Percentiles rank a stretch among this genome's conserved stretches.
Evolutionary conservation across 1,140 invertebrate genomes (phyloP).

Genomic region (Pseudomyrmex cubaensis): DNA sequence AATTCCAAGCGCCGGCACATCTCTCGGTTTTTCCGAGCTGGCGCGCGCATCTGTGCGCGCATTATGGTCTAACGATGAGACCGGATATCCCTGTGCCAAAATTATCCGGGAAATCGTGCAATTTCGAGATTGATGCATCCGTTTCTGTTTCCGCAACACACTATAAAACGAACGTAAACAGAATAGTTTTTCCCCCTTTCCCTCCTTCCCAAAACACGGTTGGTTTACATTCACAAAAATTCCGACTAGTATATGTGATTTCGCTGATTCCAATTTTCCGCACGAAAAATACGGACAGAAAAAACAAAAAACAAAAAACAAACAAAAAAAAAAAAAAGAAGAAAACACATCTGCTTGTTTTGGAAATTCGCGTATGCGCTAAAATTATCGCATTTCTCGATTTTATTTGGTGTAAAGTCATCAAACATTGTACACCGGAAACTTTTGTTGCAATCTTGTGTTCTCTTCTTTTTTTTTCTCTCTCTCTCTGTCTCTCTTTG

Average conservation of each 20-base stretch:
- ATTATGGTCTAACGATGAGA: neutral
- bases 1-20: constrained; percentile 29
- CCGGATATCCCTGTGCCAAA: constrained; percentile 22
- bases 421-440: neutral
- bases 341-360: neutral
- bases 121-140: constrained; percentile 2
- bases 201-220: no score
- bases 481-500: no score
- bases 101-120: constrained; percentile 21
- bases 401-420: neutral
- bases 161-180: neutral
- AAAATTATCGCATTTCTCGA: neutral
- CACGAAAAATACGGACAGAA: neutral
- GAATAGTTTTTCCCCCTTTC: no score
- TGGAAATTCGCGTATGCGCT: neutral
- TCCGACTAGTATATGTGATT: neutral
- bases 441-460: no score
- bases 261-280: neutral
- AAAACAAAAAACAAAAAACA: neutral
- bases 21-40: constrained; percentile 14
- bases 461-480: no score
- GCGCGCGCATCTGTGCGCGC: neutral
- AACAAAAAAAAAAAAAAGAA: no score
- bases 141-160: neutral
- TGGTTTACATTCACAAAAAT: neutral